A percentile compares a stretch with the other conserved stretches of the same genome.
These are phyloP conservation scores for Gopherus flavomarginatus DNA, from an alignment of 2,113 vertebrate species.

Conservation along the genomic window DNA sequence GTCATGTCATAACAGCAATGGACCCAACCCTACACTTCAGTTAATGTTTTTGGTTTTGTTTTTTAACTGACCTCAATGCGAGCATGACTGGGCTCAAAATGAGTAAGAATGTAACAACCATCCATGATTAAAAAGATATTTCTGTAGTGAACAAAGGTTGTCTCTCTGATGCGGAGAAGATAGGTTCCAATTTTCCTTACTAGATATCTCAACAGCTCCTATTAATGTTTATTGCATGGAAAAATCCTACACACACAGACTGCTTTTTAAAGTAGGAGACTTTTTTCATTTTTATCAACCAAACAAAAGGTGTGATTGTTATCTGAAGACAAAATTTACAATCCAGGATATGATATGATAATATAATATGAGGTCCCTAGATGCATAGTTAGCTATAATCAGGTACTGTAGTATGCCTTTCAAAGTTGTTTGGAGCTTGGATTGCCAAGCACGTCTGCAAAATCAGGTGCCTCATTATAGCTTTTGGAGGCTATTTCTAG, in stretches of 20 bases:
- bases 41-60: neutral
- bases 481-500: constrained; percentile 40
- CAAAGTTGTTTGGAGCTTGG: neutral
- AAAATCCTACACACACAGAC: neutral
- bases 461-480: neutral
- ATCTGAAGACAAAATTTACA: constrained; percentile 10
- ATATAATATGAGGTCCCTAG: constrained; percentile 22
- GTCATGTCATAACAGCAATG: neutral
- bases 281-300: neutral
- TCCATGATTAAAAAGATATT: constrained; percentile 7
- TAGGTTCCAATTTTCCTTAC: constrained; percentile 16
- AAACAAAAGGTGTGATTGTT: neutral
- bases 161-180: neutral
- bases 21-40: neutral
- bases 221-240: neutral
- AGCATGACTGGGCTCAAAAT: neutral
- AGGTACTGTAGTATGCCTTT: neutral
- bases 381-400: neutral
- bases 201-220: neutral
- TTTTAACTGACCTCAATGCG: neutral
- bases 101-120: neutral
- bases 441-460: neutral
- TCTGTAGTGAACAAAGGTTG: neutral
- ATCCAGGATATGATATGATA: constrained; percentile 23
- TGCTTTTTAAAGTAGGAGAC: neutral